Conservation (phyloP, 2,113 vertebrate genomes). For the Desmodus rotundus region DNA sequence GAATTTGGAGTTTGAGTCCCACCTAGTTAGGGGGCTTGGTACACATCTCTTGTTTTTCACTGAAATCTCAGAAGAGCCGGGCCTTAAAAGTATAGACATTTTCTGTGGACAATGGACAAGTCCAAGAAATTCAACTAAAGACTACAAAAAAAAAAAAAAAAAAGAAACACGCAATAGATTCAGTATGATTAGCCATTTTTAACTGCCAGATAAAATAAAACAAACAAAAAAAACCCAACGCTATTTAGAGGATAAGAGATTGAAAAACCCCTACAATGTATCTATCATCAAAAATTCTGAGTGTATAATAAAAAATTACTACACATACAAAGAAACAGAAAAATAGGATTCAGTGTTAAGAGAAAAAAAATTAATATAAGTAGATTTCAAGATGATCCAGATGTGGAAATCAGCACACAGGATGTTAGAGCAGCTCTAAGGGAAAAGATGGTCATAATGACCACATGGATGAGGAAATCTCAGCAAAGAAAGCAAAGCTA, state of each 20-base stretch:
- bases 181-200: slow-evolving; percentile 3
- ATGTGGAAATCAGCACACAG: not conserved
- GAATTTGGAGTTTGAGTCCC: not conserved
- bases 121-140: slow-evolving; percentile 17
- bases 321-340: not conserved
- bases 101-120: not conserved
- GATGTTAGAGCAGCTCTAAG: not conserved
- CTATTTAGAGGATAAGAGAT: not conserved
- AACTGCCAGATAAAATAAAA: not conserved
- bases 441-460: not conserved
- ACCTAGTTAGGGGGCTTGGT: not conserved
- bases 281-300: not conserved
- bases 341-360: not conserved
- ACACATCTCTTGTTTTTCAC: not conserved
- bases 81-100: not conserved
- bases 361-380: not conserved
- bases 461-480: not conserved
- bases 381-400: not conserved
- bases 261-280: not conserved
- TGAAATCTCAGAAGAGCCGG: not conserved
- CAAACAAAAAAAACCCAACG: not conserved
- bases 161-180: not conserved
- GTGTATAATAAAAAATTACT: not conserved
- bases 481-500: not conserved
- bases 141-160: not conserved